Conservation (phyloP, 2,888 invertebrate genomes). For the Sphaerophoria rueppellii region DNA sequence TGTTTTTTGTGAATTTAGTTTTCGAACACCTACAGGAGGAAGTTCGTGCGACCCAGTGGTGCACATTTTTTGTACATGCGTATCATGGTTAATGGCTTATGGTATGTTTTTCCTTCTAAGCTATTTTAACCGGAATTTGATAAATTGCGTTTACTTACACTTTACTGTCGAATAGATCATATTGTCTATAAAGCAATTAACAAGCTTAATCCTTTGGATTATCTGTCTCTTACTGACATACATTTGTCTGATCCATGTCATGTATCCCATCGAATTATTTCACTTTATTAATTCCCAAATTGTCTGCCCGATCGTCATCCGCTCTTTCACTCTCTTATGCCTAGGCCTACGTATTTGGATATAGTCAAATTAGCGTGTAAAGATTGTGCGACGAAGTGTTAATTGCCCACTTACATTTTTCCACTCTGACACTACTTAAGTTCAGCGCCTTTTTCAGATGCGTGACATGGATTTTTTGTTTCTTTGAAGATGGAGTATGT, state of each 20-base stretch:
- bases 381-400: slow-evolving; percentile 20
- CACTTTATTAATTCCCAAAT: slow-evolving; percentile 58
- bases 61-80: too few relatives aligned
- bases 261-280: slow-evolving; percentile 43
- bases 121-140: too few relatives aligned
- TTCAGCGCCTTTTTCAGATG: slow-evolving; percentile 17
- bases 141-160: not conserved
- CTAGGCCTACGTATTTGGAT: too few relatives aligned
- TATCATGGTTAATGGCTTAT: too few relatives aligned
- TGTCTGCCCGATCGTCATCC: slow-evolving; percentile 10
- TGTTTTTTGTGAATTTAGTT: too few relatives aligned
- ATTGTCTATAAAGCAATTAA: slow-evolving; percentile 8
- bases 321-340: not conserved
- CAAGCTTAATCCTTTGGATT: slow-evolving; percentile 20
- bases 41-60: too few relatives aligned
- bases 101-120: too few relatives aligned
- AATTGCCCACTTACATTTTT: slow-evolving; percentile 28
- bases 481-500: not conserved
- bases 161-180: not conserved
- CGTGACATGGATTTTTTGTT: slow-evolving; percentile 34
- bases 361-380: slow-evolving; percentile 10
- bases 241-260: slow-evolving; percentile 5
- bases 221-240: slow-evolving; percentile 10
- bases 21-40: too few relatives aligned
- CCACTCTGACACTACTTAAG: slow-evolving; percentile 2